Base-by-base conservation (phyloP, 1,140 invertebrate species). In the Drusus annulatus region DNA sequence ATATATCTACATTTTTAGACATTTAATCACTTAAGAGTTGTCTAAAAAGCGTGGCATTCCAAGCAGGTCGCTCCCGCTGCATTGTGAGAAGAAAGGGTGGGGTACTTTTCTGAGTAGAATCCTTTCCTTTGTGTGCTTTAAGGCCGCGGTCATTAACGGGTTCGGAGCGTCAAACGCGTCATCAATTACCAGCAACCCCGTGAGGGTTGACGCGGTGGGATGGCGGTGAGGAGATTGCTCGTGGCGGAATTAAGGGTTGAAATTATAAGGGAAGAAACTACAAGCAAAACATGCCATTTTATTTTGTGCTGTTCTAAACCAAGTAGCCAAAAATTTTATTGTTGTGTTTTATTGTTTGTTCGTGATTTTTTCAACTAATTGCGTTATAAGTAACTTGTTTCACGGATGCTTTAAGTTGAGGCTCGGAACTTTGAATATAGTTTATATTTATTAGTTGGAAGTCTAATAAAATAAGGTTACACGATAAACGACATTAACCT, bases 91-190 rank as follows among this genome's bases (percentile, higher is more conserved):
- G 6, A 17, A 19, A 69, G 10, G 65, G 36, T n/a, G 16, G 65
- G 65, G 3, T 36, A 51, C 65, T 69, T 45, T 69, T 69, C 28
- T 13, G 36, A 51, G 15, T 51, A 45, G 65, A 69, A 69, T 69
- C 65, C 65, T 69, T 69, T 51, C 65, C 36, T 69, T 76, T 60
- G 54, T 60, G 51, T 36, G 31, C 28, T 58, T 54, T 76, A 52
- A 76, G 23, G 56, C 54, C 31, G 50, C 45, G 76, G 65, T 78
- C 76, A 78, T 78, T 78, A 78, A 71, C 76, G 76, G 28, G 63
- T 60, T 63, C 25, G 50, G 65, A 36, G 36, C 65, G 76, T 78
- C 76, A 71, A 45, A 54, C 45, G 65, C 76, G 76, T 71, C 76
- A 78, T 78, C 76, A 78, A 78, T 78, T 78, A 78, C 76, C 65